These are phyloP conservation scores for Sebastes hubbsi DNA, from an alignment of 2,797 vertebrate species.

Conservation along the genomic window DNA sequence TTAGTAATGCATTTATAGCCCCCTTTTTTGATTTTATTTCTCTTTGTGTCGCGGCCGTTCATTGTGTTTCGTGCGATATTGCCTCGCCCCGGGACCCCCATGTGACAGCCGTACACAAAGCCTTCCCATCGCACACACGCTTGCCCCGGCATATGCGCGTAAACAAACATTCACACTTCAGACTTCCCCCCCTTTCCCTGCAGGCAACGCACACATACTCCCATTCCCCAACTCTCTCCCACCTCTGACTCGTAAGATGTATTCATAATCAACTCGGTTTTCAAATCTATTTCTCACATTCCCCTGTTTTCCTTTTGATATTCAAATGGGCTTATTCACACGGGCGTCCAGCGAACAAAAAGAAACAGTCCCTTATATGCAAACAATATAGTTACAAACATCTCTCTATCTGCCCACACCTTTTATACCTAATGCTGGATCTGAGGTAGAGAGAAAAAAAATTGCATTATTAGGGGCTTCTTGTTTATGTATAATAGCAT, in stretches of 20 bases:
- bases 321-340: slow-evolving; percentile 65
- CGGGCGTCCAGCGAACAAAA: slow-evolving; percentile 52
- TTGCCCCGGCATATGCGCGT: neutral
- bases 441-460: slow-evolving; percentile 17
- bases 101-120: slow-evolving; percentile 36
- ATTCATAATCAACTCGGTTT: slow-evolving; percentile 51
- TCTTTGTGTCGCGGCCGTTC: slow-evolving; percentile 39
- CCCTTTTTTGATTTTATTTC: slow-evolving; percentile 36
- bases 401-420: slow-evolving; percentile 17
- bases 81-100: slow-evolving; percentile 46
- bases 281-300: slow-evolving; percentile 67
- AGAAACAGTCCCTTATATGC: slow-evolving; percentile 2
- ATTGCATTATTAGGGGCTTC: slow-evolving; percentile 33
- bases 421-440: slow-evolving; percentile 22
- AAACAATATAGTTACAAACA: slow-evolving; percentile 46
- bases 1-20: slow-evolving; percentile 49
- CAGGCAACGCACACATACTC: slow-evolving; percentile 6
- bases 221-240: slow-evolving; percentile 23
- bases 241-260: slow-evolving; percentile 46
- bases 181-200: slow-evolving; percentile 3
- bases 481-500: slow-evolving; percentile 64
- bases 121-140: slow-evolving; percentile 5
- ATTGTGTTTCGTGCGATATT: slow-evolving; percentile 59
- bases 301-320: slow-evolving; percentile 62
- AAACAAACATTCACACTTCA: slow-evolving; percentile 45